Percentiles rank a stretch among this genome's conserved stretches.
Conservation (phyloP, 92 coral and sea anemone genomes). For the Bergia puertoricense region DNA sequence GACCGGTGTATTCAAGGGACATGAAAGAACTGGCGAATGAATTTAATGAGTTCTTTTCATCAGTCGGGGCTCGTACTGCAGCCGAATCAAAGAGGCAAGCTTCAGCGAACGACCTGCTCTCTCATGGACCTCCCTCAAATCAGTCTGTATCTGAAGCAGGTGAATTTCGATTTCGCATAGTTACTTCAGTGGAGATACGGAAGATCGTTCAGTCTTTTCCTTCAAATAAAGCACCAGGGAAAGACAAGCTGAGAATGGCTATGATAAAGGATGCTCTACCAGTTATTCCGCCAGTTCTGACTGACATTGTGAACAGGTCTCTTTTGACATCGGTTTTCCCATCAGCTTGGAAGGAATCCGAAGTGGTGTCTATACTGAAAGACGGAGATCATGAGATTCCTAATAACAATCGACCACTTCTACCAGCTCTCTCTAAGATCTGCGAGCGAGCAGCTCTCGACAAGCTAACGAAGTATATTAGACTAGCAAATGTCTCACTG, state of each 20-base stretch:
- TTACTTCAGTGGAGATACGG: conserved; percentile 42
- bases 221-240: conserved; percentile 48
- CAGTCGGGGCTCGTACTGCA: conserved; percentile 49
- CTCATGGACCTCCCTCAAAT: conserved; percentile 35
- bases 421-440: conserved; percentile 11
- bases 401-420: not conserved
- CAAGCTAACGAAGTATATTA: not conserved
- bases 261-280: conserved; percentile 58
- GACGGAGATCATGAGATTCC: too few relatives aligned
- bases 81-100: conserved; percentile 49
- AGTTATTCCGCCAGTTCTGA: conserved; percentile 42
- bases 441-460: not conserved
- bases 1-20: conserved; percentile 52
- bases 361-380: not conserved
- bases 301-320: conserved; percentile 43
- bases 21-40: conserved; percentile 51
- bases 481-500: conserved; percentile 18
- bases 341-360: too few relatives aligned
- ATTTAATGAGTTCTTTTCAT: conserved; percentile 49
- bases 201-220: conserved; percentile 49
- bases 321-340: not conserved
- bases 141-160: conserved; percentile 33
- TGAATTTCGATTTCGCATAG: conserved; percentile 56
- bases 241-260: conserved; percentile 53
- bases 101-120: conserved; percentile 41